phyloP scores from a whole-genome alignment of 2,797 vertebrate genomes.

The Oceanodroma leucorhoa region DNA sequence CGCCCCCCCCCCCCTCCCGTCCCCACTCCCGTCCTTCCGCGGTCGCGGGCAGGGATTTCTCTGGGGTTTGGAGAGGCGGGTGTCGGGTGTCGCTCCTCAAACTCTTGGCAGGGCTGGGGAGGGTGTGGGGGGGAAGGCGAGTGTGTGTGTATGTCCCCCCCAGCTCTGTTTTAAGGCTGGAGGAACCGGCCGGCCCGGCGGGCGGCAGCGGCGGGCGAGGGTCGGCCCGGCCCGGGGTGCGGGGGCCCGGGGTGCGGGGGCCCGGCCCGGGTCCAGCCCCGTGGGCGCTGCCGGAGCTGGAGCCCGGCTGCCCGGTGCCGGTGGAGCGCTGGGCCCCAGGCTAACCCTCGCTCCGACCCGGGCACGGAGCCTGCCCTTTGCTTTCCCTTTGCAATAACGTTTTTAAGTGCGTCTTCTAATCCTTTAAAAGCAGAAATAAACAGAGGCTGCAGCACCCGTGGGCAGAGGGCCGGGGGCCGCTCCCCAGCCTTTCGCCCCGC shows the following conservation, averaged over 20 bases:
- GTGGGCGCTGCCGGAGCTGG: background rate
- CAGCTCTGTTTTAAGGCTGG: background rate
- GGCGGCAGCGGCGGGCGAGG: background rate
- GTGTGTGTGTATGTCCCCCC: background rate
- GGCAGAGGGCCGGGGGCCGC: background rate
- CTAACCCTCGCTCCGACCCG: background rate
- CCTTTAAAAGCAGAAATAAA: background rate
- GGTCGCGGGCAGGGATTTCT: background rate
- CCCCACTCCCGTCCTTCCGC: background rate
- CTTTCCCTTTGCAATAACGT: background rate
- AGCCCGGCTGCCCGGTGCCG: background rate
- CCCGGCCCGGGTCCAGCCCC: background rate
- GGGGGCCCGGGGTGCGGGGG: too few relatives aligned
- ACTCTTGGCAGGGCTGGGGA: background rate
- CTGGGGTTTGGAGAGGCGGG: slow-evolving; percentile 4
- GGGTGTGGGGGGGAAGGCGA: background rate
- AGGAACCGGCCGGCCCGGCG: background rate
- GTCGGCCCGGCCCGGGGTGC: background rate
- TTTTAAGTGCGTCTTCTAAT: background rate
- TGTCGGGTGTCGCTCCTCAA: slow-evolving; percentile 39
- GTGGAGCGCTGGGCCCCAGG: background rate
- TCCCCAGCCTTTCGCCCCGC: background rate
- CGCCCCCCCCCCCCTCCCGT: too few relatives aligned
- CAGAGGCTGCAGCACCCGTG: background rate
- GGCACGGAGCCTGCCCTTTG: background rate